These are phyloP conservation scores for Gorsachius goisagi DNA, from an alignment of 2,113 vertebrate species.

Conservation along the genomic window DNA sequence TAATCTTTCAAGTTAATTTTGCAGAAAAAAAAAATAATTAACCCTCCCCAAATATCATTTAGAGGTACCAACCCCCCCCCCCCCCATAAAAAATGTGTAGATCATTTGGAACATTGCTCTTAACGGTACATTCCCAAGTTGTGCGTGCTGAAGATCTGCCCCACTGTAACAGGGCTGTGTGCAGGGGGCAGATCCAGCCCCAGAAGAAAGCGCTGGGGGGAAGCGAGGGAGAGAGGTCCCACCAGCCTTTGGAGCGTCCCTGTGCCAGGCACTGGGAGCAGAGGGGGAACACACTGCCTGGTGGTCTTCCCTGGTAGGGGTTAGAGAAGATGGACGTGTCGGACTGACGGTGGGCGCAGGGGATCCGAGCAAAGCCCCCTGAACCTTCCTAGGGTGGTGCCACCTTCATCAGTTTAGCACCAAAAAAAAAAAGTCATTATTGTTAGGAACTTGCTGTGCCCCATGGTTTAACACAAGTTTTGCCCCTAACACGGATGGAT, in stretches of 20 bases:
- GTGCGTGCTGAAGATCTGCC: neutral
- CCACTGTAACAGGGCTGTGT: neutral
- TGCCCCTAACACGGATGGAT: neutral
- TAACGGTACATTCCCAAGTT: neutral
- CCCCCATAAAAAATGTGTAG: neutral
- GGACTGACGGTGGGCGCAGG: accelerated
- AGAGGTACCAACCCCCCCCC: too few relatives aligned
- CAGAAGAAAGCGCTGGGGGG: neutral
- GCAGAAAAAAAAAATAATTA: neutral
- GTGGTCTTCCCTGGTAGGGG: neutral
- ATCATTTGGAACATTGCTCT: neutral
- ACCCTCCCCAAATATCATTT: neutral
- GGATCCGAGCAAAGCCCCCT: neutral
- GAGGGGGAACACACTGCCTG: accelerated
- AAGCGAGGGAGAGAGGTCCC: neutral
- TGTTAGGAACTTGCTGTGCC: neutral
- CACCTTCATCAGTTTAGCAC: neutral
- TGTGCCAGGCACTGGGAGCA: accelerated
- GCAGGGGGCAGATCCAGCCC: neutral
- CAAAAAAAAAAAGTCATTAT: neutral
- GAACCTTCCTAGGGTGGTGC: neutral
- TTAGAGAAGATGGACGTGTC: neutral
- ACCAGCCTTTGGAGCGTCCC: neutral
- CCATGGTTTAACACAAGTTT: neutral
- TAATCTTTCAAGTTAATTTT: neutral